Evolutionary conservation across 2,113 vertebrate genomes (phyloP), one percentile per base, ranked within the genome.

Genomic region (Willisornis vidua): DNA sequence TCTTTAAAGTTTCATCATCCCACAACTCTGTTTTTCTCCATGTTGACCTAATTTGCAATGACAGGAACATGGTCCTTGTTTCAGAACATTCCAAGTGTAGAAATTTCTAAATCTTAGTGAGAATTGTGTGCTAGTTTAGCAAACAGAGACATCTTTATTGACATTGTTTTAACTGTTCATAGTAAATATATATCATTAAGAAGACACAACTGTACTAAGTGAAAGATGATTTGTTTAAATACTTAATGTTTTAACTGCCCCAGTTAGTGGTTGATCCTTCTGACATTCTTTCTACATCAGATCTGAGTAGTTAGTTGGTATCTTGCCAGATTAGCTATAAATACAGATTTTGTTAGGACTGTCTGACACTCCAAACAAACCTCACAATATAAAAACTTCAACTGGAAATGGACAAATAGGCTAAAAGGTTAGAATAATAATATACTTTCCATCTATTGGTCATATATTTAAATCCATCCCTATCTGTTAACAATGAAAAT

Each of bases 11-110:
- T 95, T 97, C 87, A 87, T 97, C 93, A 95, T 98, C 95, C 97
- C 96, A 95, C 81, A 94, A 96, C 84, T 97, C 93, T 75, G 8
- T 66, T 68, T 97, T 97, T 97, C 22, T 4, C 95, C 79, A 76
- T 70, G 76, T 87, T 97, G 97, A 98, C 97, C 97, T 98, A 98
- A 98, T 98, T 98, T 98, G 87, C 95, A 93, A 90, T 97, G 98
- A 98, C 97, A 98, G 93, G 65, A 97, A 97, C 96, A 98, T 81
- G 75, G 94, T 85, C 87, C 81, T 92, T 76, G 87, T 97, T 98
- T 98, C 95, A 87, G 94, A 97, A 94, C 85, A 96, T 96, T 97
- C 76, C 92, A 96, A 96, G 87, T 94, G 75, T 68, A 94, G 97
- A 96, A 92, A 94, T 92, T 31, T 61, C 85, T 96, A 93, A 85